Conservation (phyloP, 1,140 invertebrate genomes). For the Anoplolepis gracilipes region DNA sequence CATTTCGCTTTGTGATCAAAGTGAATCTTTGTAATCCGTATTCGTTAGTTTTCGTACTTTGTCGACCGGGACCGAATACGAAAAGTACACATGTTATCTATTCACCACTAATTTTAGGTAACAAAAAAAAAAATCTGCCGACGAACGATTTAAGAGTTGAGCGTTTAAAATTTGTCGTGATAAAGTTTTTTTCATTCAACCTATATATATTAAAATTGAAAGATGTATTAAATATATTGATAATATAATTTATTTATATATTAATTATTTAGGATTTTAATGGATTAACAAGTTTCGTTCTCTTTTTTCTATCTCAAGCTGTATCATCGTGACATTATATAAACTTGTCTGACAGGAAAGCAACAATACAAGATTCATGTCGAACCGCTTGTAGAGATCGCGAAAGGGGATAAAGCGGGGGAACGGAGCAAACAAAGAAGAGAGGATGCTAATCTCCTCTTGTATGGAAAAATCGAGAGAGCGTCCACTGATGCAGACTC, state of each 20-base stretch:
- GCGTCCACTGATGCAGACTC: constrained; percentile 36
- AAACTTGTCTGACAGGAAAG: background rate
- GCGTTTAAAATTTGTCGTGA: background rate
- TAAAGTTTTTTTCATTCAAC: background rate
- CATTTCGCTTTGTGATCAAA: constrained; percentile 74
- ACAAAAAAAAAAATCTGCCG: background rate
- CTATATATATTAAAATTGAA: background rate
- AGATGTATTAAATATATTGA: background rate
- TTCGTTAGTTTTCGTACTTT: constrained; percentile 16
- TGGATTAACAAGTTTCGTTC: background rate
- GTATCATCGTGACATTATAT: background rate
- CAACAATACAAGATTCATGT: background rate
- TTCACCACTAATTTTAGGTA: background rate
- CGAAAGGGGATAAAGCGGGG: background rate
- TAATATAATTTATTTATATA: background rate
- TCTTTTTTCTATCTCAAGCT: background rate
- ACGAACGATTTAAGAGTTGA: background rate
- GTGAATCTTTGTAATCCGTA: constrained; percentile 34
- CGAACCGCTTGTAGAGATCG: background rate
- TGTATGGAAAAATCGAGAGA: constrained; percentile 64
- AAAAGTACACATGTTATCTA: constrained; percentile 46
- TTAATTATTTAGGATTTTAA: background rate
- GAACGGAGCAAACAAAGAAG: constrained; percentile 47
- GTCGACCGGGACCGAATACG: background rate
- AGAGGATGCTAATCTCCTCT: constrained; percentile 67